Evolutionary conservation across 2,113 vertebrate species (phyloP), one percentile per base, ranked within the genome.

Genomic region (Bambusicola thoracicus): DNA sequence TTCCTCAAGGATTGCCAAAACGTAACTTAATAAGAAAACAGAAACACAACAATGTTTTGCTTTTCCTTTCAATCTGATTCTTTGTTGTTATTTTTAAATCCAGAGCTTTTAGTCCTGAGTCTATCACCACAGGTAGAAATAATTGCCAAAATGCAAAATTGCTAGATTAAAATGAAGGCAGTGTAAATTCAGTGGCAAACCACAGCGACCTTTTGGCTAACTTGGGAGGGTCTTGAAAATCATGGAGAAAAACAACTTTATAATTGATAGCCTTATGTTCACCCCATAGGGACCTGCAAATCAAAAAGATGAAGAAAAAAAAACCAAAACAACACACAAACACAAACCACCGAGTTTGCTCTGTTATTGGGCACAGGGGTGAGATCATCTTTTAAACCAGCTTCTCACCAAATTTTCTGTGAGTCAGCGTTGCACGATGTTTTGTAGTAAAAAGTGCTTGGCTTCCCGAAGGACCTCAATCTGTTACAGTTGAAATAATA

Each of bases 21-120:
- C 85, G 87, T 55, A 94, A 85, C 82, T 94, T 95, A 77, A 92
- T 92, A 93, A 94, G 87, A 96, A 93, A 95, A 89, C 89, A 96
- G 84, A 96, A 85, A 83, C 82, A 80, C 67, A 90, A 83, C 34
- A 91, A 80, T 85, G 91, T 93, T 92, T 93, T 94, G 22, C 38
- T 91, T 95, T 94, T 17, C n/a, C 58, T 92, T 96, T 94, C 81
- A 80, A 72, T 91, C 58, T 90, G 67, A 72, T 81, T 89, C n/a
- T 66, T 90, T 92, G 65, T 70, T 72, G 41, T 83, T 90, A 53
- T 59, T 91, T 91, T 85, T 48, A 85, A 85, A 90, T 87, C 34
- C 70, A 83, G 29, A 84, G 30, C 70, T 91, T 95, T 87, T 82
- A 94, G 79, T 68, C 63, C 51, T 16, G 24, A 63, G 43, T 77